These are phyloP conservation scores for Melanotaenia trifasciata DNA, from an alignment of 2,797 vertebrate species.

Conservation along the genomic window DNA sequence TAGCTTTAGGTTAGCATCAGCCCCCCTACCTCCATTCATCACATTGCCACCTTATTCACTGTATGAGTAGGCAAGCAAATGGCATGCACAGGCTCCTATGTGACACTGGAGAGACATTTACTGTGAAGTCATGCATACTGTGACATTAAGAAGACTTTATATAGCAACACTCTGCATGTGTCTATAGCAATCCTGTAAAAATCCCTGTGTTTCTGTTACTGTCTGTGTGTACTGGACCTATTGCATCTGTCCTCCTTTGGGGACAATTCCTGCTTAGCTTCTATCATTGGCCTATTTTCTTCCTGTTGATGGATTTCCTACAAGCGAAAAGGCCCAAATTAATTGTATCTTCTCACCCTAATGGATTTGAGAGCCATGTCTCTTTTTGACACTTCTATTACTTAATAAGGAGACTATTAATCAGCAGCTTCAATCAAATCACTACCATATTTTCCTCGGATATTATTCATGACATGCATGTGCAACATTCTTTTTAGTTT, in stretches of 20 bases:
- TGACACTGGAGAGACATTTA: conserved; percentile 25
- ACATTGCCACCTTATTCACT: conserved; percentile 11
- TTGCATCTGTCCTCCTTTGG: conserved; percentile 48
- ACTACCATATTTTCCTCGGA: conserved; percentile 12
- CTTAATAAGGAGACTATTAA: conserved; percentile 41
- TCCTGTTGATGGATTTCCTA: conserved; percentile 66
- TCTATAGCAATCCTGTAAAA: conserved; percentile 40
- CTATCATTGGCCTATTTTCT: conserved; percentile 67
- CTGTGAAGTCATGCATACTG: conserved; percentile 51
- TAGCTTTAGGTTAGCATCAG: conserved; percentile 6
- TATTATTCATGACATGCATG: conserved; percentile 27
- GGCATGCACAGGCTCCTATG: conserved; percentile 65
- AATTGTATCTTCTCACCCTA: conserved; percentile 49
- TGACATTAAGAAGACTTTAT: conserved; percentile 4
- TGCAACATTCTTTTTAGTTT: conserved; percentile 20
- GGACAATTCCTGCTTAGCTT: conserved; percentile 56
- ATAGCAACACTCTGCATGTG: conserved; percentile 1
- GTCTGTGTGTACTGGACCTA: conserved; percentile 21
- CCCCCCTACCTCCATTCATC: background rate
- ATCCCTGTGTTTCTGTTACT: conserved; percentile 36
- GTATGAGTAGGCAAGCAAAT: conserved; percentile 60
- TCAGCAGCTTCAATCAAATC: conserved; percentile 17
- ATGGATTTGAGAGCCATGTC: conserved; percentile 48
- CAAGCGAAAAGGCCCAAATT: conserved; percentile 57
- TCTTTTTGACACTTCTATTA: conserved; percentile 45